These are phyloP conservation scores for Numenius arquata DNA, from an alignment of 2,113 vertebrate genomes.

Conservation along the genomic window DNA sequence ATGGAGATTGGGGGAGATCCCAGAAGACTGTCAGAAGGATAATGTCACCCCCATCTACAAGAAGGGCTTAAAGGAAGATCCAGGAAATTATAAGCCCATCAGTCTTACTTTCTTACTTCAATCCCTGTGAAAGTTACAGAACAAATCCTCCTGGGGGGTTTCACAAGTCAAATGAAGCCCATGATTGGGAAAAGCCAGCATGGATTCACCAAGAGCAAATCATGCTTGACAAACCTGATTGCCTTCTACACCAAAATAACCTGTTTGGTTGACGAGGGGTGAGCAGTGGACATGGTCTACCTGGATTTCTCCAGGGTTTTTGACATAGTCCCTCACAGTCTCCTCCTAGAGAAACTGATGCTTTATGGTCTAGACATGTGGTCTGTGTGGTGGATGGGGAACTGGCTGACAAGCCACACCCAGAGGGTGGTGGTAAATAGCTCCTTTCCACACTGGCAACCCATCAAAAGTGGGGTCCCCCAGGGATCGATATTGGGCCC, in stretches of 20 bases:
- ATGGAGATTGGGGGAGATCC: too few relatives aligned
- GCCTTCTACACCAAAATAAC: neutral
- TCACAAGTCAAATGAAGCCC: too few relatives aligned
- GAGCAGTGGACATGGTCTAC: neutral
- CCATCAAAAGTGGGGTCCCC: too few relatives aligned
- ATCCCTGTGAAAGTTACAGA: too few relatives aligned
- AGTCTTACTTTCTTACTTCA: too few relatives aligned
- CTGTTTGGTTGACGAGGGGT: neutral
- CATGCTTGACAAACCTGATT: neutral
- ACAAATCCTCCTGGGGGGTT: too few relatives aligned
- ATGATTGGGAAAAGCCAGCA: too few relatives aligned
- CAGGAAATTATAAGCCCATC: too few relatives aligned
- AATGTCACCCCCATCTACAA: too few relatives aligned
- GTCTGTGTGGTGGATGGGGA: neutral
- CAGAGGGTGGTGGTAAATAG: neutral
- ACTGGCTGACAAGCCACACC: neutral
- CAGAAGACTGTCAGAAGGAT: too few relatives aligned
- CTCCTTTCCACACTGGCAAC: neutral
- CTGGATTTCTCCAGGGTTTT: neutral
- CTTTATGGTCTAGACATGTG: neutral
- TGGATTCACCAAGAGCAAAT: too few relatives aligned
- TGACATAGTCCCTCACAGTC: neutral
- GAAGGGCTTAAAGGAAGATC: too few relatives aligned
- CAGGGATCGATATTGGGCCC: neutral
- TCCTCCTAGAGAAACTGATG: neutral